Base-by-base conservation (phyloP, 1,140 invertebrate genomes). In the Protaetia brevitarsis region DNA sequence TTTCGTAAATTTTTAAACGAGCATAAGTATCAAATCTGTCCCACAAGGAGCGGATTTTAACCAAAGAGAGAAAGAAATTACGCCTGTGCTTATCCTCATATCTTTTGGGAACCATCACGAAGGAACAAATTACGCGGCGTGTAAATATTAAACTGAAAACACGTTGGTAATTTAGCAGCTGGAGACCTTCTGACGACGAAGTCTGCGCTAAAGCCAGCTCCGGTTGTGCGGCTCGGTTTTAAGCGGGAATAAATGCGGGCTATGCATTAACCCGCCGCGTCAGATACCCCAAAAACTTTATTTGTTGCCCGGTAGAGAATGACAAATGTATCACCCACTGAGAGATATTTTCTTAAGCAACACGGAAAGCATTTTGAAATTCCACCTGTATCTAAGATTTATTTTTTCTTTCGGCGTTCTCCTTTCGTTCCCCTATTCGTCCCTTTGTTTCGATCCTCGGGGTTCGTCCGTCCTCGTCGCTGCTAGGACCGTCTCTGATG, bases 341-440 rank as follows among this genome's bases (percentile, higher is more conserved):
- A 51, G 41, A 51, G 41, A 51, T 51, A 51, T 51, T 51, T 51
- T 51, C 41, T 51, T 51, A 51, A 51, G 41, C 41, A 51, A 51
- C 41, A 51, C 41, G 41, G 26, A 51, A 51, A 51, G 41, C 41
- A 51, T 51, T 51, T 51, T 51, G 41, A 51, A 23, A 51, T 51
- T 51, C 41, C 41, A 51, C 41, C 41, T 51, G 41, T 51, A 51
- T 51, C 41, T 51, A 51, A 51, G 41, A 51, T 51, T 51, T 51
- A 51, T 51, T 51, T 51, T 51, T 51, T 51, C 41, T 23, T 23
- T 23, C 16, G n/a, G 41, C 41, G 41, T 11, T 51, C 19, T 51
- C 19, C 41, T n/a, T n/a, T n/a, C 16, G 19, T 10, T 51, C 6
- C 41, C 41, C n/a, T n/a, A n/a, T n/a, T n/a, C n/a, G 26, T 23